Base-by-base conservation (phyloP, 2,797 vertebrate genomes). In the Parauchenoglanis punctatus region DNA sequence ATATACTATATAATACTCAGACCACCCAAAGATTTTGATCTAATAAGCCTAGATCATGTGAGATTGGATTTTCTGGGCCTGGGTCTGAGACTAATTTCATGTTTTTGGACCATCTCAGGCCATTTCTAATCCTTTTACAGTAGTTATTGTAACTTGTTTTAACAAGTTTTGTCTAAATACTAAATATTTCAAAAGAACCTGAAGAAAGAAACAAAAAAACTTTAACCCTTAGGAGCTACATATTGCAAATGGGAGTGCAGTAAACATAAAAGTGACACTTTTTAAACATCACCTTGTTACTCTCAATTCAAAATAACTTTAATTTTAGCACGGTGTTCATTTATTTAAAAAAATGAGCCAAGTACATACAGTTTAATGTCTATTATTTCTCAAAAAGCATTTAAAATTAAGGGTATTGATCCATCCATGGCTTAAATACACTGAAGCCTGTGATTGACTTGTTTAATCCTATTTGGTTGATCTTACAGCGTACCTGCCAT, bases 381-480 rank as follows among this genome's bases (percentile, higher is more conserved):
- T 80, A 13, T 80, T 80, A 80, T 40, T 59, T 28, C 58, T 12
- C 18, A 80, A 40, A 78, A 58, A 35, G 4, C 76, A 17, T 40
- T 15, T 7, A 44, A 81, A 80, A 61, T n/a, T 6, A 13, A 44
- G 25, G 77, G 13, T 31, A 67, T 20, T 67, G 20, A 67, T 82
- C 44, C 17, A 11, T 82, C 11, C 35, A 63, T 8, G 13, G 23
- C 49, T 28, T 88, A 84, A 86, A 81, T 52, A 63, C 54, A 67
- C n/a, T 10, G 15, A 40, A 75, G 44, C 49, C 46, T 61, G 52
- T 78, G 56, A 76, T 73, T 61, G 86, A 86, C 40, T 85, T 77
- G 23, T 23, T 72, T 84, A 76, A 81, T 88, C 35, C 67, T 44
- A 18, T 87, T 35, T 67, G 35, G 17, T 61, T 85, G 78, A 87